Evolutionary conservation across 2,113 vertebrate species (phyloP).

Genomic region (Macaca mulatta): DNA sequence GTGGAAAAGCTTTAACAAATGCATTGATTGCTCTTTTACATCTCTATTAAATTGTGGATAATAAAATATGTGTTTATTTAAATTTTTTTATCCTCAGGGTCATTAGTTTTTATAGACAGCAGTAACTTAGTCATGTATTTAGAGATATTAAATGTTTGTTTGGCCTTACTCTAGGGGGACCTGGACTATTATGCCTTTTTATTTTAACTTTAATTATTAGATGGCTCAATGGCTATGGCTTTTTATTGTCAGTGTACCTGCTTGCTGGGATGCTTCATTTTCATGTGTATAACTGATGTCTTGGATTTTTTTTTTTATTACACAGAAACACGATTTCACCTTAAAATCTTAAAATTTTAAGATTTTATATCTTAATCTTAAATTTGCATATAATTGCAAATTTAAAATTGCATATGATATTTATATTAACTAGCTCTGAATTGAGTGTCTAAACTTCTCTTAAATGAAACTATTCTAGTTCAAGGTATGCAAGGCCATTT

Average conservation of each 20-base stretch:
- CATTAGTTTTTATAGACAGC: neutral
- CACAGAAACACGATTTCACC: neutral
- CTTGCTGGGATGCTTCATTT: neutral
- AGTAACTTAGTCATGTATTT: neutral
- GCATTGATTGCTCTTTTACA: neutral
- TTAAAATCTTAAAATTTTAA: neutral
- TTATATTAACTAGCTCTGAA: neutral
- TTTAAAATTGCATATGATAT: neutral
- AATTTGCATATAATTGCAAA: too few species aligned
- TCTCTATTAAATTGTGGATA: neutral
- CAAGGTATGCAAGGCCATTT: neutral
- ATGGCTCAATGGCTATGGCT: neutral
- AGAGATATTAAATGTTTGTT: neutral
- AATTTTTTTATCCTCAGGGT: neutral
- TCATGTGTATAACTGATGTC: neutral
- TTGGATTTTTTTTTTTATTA: neutral
- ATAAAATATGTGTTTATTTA: neutral
- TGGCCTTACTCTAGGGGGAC: neutral
- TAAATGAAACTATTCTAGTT: neutral
- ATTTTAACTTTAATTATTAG: neutral
- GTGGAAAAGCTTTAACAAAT: neutral
- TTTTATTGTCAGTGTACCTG: neutral
- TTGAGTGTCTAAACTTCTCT: neutral
- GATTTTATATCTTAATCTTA: too few species aligned
- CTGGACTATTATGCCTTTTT: neutral